These are phyloP conservation scores for Calliopum simillimum DNA, from an alignment of 2,888 invertebrate genomes.

Conservation along the genomic window DNA sequence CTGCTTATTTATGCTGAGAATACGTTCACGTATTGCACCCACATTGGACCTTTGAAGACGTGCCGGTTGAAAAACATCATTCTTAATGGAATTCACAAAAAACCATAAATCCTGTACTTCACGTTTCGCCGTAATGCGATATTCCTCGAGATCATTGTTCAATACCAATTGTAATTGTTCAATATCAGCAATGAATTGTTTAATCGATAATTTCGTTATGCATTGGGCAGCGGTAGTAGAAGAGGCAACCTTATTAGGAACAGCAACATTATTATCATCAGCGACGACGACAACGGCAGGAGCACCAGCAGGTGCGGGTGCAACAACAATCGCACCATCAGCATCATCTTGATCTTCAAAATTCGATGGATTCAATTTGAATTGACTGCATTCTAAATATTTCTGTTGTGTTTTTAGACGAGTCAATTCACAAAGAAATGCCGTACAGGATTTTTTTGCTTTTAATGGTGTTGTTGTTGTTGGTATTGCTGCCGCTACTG, in stretches of 20 bases:
- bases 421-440: slow-evolving; percentile 63
- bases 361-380: slow-evolving; percentile 60
- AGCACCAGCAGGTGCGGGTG: background rate
- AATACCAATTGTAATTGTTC: slow-evolving; percentile 56
- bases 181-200: slow-evolving; percentile 56
- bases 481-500: slow-evolving; percentile 41
- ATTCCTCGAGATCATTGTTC: slow-evolving; percentile 49
- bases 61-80: slow-evolving; percentile 55
- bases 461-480: slow-evolving; percentile 1
- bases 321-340: background rate
- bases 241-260: background rate
- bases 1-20: slow-evolving; percentile 57
- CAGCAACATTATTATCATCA: no score
- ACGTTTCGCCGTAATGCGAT: slow-evolving; percentile 50
- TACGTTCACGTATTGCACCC: slow-evolving; percentile 58
- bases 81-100: slow-evolving; percentile 56
- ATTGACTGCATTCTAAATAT: slow-evolving; percentile 65
- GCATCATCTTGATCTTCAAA: slow-evolving; percentile 46
- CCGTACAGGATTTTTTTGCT: slow-evolving; percentile 53
- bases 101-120: slow-evolving; percentile 62
- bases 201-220: slow-evolving; percentile 9
- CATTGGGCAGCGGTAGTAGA: slow-evolving; percentile 15
- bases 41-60: slow-evolving; percentile 56
- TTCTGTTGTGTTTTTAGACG: slow-evolving; percentile 66
- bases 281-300: background rate